These are phyloP conservation scores for Reinhardtius hippoglossoides DNA, from an alignment of 2,113 vertebrate genomes.

Conservation along the genomic window DNA sequence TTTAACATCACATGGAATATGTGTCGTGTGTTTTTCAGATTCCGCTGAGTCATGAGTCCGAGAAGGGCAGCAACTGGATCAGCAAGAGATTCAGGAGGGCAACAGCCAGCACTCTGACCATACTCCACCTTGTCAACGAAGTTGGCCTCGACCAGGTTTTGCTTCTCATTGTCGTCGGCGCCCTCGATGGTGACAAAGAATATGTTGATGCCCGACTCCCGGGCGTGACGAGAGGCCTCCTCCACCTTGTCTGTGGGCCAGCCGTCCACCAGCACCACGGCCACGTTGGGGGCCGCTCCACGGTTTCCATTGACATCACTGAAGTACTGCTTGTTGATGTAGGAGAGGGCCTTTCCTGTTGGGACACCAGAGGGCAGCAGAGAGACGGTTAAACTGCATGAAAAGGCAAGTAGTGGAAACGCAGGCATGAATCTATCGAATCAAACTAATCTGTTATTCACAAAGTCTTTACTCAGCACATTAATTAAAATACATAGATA, in stretches of 20 bases:
- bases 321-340: constrained; percentile 94
- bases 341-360: constrained; percentile 93
- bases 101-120: not conserved
- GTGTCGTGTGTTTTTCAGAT: too few species aligned
- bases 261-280: constrained; percentile 93
- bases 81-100: too few species aligned
- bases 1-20: too few species aligned
- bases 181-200: constrained; percentile 98
- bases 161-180: constrained; percentile 90
- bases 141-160: constrained; percentile 87
- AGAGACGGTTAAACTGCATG: constrained; percentile 14
- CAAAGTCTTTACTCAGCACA: too few species aligned
- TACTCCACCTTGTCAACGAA: constrained; percentile 94
- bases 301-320: constrained; percentile 92
- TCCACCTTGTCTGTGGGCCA: constrained; percentile 97
- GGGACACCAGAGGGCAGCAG: constrained; percentile 71
- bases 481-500: too few species aligned
- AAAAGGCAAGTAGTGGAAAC: constrained; percentile 2
- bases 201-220: constrained; percentile 97
- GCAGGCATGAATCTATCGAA: not conserved
- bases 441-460: too few species aligned
- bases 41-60: too few species aligned
- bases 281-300: constrained; percentile 91
- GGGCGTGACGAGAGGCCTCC: constrained; percentile 91
- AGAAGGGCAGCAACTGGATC: too few species aligned